Percentiles rank a stretch among this genome's conserved stretches.
phyloP scores from a whole-genome alignment of 1,140 invertebrate genomes.

The Gryllus bimaculatus region DNA sequence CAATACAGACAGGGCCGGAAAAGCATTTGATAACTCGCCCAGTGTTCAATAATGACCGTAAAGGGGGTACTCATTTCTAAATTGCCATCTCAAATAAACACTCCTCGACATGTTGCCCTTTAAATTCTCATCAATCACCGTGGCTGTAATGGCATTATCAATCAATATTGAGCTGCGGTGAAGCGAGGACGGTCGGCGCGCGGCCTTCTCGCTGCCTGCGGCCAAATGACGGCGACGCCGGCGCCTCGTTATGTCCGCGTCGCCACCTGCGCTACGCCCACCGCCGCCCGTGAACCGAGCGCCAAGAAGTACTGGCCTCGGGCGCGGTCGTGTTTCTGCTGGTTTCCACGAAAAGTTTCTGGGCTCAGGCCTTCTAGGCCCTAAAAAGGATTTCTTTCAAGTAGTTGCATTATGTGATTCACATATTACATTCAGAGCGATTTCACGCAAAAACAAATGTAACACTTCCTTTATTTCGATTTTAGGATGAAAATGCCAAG shows the following conservation, averaged over 20 bases:
- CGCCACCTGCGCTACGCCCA: background rate
- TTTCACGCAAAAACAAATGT: too few species aligned
- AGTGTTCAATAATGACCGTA: background rate
- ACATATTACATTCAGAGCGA: too few species aligned
- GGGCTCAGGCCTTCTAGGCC: too few species aligned
- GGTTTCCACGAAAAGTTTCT: too few species aligned
- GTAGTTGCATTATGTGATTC: too few species aligned
- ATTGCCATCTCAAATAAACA: slow-evolving; percentile 5
- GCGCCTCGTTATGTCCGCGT: background rate
- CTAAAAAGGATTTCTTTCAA: too few species aligned
- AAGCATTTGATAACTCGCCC: slow-evolving; percentile 1
- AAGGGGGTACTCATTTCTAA: slow-evolving; percentile 1
- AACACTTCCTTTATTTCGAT: too few species aligned
- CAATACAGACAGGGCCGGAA: background rate
- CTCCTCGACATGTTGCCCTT: background rate
- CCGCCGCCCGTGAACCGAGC: too few species aligned
- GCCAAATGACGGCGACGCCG: too few species aligned
- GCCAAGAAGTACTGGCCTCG: background rate
- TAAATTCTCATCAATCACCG: slow-evolving; percentile 4
- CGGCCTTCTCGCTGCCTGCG: too few species aligned
- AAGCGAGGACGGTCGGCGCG: background rate
- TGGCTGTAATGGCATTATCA: slow-evolving; percentile 1
- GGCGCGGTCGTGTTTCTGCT: too few species aligned
- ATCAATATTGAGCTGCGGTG: background rate
- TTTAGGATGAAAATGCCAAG: too few species aligned